Conservation (phyloP, 2,797 vertebrate genomes). For the Anisognathus igniventris region DNA sequence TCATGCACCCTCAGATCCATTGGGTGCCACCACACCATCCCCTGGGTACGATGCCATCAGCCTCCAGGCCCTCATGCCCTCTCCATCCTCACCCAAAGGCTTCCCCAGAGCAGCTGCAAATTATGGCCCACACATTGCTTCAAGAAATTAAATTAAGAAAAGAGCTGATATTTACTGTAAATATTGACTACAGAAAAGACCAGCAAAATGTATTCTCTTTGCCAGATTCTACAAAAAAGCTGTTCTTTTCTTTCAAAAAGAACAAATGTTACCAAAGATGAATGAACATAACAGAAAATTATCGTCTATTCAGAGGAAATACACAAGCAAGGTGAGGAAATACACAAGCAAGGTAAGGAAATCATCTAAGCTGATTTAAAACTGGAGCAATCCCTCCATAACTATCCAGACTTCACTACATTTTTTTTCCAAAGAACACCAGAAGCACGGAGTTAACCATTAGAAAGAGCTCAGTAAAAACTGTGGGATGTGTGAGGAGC, state of each 20-base stretch:
- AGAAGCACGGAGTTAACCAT: background rate
- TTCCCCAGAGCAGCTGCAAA: background rate
- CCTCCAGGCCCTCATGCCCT: fast-evolving
- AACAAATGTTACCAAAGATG: background rate
- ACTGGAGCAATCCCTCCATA: background rate
- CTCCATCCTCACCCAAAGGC: background rate
- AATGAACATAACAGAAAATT: background rate
- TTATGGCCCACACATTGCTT: background rate
- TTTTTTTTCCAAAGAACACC: background rate
- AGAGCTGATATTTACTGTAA: background rate
- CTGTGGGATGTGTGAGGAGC: background rate
- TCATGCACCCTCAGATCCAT: fast-evolving
- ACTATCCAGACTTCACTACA: background rate
- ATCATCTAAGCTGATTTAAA: background rate
- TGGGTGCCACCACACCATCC: background rate
- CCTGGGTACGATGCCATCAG: fast-evolving
- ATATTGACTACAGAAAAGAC: background rate
- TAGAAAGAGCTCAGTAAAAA: background rate
- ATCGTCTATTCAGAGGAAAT: background rate
- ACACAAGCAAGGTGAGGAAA: background rate
- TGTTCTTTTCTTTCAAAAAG: background rate
- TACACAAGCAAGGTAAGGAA: background rate
- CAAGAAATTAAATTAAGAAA: background rate
- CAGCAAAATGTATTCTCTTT: background rate
- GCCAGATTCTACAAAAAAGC: background rate